Evolutionary conservation across 2,888 invertebrate genomes (phyloP).

Genomic region (Anorthoa munda): DNA sequence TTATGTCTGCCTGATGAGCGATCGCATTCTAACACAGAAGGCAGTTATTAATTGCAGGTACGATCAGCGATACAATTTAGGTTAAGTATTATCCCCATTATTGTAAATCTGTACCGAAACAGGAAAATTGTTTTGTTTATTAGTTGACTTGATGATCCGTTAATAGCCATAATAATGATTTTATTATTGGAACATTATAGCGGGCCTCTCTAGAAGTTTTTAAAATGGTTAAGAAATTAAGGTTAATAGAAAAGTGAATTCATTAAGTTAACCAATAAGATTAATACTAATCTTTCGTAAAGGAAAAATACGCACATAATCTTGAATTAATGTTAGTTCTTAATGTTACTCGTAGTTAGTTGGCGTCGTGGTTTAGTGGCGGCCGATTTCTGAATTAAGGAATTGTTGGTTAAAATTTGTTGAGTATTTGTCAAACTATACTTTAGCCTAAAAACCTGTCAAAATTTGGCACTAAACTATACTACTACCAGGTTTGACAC

Average conservation of each 20-base stretch:
- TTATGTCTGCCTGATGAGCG: constrained; percentile 32
- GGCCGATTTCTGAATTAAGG: no score
- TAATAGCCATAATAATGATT: background rate
- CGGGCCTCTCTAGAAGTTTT: constrained; percentile 12
- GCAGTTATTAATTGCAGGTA: background rate
- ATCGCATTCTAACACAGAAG: constrained; percentile 14
- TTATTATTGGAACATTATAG: background rate
- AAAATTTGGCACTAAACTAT: no score
- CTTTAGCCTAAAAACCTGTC: no score
- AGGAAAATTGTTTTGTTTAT: background rate
- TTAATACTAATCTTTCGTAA: background rate
- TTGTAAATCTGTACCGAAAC: background rate
- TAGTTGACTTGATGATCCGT: background rate
- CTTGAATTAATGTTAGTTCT: background rate
- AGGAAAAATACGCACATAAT: background rate
- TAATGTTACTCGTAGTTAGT: no score
- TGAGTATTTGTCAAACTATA: no score
- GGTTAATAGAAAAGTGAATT: background rate
- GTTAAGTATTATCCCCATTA: background rate
- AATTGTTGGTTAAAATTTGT: no score
- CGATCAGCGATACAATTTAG: background rate
- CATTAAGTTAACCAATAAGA: background rate
- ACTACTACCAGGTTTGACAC: no score
- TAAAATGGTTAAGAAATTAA: background rate
- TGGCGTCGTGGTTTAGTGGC: no score